These are phyloP conservation scores for Percina caprodes DNA, from an alignment of 2,113 vertebrate genomes.

Conservation along the genomic window DNA sequence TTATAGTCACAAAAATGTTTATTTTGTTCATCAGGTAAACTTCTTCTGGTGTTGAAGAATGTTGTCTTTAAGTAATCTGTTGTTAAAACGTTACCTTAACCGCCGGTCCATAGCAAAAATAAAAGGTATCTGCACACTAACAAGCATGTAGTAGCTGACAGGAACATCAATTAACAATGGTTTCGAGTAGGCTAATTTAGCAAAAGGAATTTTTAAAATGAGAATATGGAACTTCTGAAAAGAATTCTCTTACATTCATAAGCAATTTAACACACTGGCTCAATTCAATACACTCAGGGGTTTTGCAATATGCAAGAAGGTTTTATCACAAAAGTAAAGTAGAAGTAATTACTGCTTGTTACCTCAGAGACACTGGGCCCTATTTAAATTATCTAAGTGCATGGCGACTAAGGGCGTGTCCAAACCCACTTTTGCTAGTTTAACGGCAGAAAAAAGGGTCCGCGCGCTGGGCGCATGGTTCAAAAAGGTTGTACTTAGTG, in stretches of 20 bases:
- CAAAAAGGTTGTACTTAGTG: no score
- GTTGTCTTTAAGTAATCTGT: not conserved
- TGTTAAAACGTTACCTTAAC: not conserved
- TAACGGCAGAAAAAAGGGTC: no score
- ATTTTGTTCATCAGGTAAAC: conserved; percentile 29
- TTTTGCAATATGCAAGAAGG: no score
- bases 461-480: no score
- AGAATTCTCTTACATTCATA: not conserved
- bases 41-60: conserved; percentile 17
- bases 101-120: not conserved
- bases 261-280: not conserved
- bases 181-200: not conserved
- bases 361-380: no score
- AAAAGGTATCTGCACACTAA: not conserved
- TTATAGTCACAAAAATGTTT: not conserved
- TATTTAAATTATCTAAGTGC: no score
- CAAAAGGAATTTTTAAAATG: not conserved
- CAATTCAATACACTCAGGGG: not conserved
- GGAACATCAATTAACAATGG: not conserved
- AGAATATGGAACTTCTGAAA: not conserved
- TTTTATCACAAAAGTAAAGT: not conserved
- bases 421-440: no score
- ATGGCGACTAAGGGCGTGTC: no score
- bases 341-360: not conserved
- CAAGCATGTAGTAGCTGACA: not conserved